Base-by-base conservation (phyloP, 2,888 invertebrate species). In the Yponomeuta malinellus region DNA sequence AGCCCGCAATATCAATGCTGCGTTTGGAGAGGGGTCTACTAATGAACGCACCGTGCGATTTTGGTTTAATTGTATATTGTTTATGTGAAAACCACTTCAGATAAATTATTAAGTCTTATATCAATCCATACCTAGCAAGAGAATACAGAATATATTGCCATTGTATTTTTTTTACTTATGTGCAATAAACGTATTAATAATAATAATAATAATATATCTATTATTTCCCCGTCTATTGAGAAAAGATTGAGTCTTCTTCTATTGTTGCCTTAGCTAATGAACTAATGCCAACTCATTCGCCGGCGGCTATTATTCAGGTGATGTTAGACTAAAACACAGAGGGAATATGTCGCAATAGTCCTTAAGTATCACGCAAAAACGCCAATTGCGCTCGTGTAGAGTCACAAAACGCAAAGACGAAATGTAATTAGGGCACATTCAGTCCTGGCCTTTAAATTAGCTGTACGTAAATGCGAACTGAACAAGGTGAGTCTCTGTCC, bases 381-480 rank as follows among this genome's bases (percentile, higher is more conserved):
- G 43, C 43, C 6, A 59, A 59, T 59, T 59, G 12, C 52, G 52
- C 52, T 3, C 15, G 52, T 52, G 52, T 59, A 23, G 31, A 23
- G 23, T 31, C 52, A 68, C 29, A 68, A 68, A 68, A 68, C 68
- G 68, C 48, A 52, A 48, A 31, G 48, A 29, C 52, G 73, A 75
- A 72, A 75, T 75, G 76, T 87, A 88, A 88, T 89, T 88, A 86
- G 84, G 82, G 79, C 80, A 83, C 82, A 83, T 81, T 48, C 68
- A 83, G 80, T 83, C 82, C 82, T 85, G 85, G 85, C 82, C 79
- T 81, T 86, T 85, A 84, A 87, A 88, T 86, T 86, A 86, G 85
- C 81, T 81, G 79, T 76, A 75, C 76, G 48, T 76, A 76, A 81
- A 77, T 76, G 77, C 78, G 77, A 77, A 63, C 63, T 52, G 68